A percentile compares a stretch with the other conserved stretches of the same genome.
Evolutionary conservation across 1,140 invertebrate genomes (phyloP).

Genomic region (Drosophila lini): DNA sequence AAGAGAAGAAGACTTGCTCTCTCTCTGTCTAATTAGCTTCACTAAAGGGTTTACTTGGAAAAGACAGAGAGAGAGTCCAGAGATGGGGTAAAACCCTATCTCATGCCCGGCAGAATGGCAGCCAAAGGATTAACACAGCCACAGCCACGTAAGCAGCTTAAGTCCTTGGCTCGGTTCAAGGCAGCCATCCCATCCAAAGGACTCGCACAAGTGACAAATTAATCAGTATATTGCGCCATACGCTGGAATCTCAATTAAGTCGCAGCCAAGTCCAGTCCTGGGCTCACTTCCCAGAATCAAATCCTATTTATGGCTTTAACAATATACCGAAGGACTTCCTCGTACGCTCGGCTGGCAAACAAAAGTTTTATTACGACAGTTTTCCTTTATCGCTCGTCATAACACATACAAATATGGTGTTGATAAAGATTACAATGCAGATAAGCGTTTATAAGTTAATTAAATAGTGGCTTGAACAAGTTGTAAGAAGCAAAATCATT

Average conservation of each 20-base stretch:
- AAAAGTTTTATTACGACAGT: not conserved
- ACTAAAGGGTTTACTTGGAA: constrained; percentile 16
- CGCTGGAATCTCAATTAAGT: constrained; percentile 32
- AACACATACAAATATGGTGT: constrained; percentile 1
- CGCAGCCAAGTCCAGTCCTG: constrained; percentile 6
- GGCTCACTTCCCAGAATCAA: not conserved
- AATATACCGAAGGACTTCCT: not conserved
- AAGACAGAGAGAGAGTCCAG: not conserved
- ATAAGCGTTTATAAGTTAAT: not conserved
- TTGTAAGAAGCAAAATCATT: not conserved
- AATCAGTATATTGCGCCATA: constrained; percentile 21
- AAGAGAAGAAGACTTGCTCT: not conserved
- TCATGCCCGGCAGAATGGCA: constrained; percentile 29
- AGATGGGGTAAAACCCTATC: constrained; percentile 6
- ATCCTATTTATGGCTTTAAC: constrained; percentile 20
- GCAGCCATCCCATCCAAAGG: constrained; percentile 5
- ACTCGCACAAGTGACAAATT: constrained; percentile 33
- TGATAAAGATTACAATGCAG: constrained; percentile 5
- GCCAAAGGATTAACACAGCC: constrained; percentile 38
- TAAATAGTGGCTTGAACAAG: not conserved
- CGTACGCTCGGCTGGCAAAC: not conserved
- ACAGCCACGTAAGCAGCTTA: constrained; percentile 44
- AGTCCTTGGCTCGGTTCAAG: constrained; percentile 14
- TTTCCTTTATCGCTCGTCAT: not conserved
- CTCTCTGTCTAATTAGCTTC: constrained; percentile 32